Percentiles rank a stretch among this genome's conserved stretches.
Conservation (phyloP, 2,888 invertebrate genomes). For the Blera fallax region DNA sequence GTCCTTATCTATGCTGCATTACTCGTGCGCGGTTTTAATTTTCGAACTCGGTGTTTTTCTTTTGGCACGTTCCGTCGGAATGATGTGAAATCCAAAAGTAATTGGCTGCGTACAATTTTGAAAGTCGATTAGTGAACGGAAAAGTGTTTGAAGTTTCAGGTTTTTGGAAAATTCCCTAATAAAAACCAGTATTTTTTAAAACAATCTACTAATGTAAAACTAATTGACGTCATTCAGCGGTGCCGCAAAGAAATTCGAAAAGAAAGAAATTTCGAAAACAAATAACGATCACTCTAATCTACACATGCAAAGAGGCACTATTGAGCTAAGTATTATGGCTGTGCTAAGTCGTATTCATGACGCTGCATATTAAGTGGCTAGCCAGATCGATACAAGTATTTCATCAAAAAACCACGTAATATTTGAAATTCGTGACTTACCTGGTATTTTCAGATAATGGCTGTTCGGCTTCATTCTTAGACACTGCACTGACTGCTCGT, state of each 20-base stretch:
- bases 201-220: not conserved
- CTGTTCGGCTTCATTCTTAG: slow-evolving; percentile 81
- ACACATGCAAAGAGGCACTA: not conserved
- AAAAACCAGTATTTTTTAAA: not conserved
- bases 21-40: no score
- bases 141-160: not conserved
- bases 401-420: not conserved
- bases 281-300: not conserved
- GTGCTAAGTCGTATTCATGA: not conserved
- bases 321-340: not conserved
- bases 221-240: not conserved
- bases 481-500: slow-evolving; percentile 81
- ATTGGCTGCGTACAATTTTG: not conserved
- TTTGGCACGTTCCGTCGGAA: not conserved
- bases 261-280: not conserved
- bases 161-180: not conserved
- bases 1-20: no score
- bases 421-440: slow-evolving; percentile 59
- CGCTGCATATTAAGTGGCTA: not conserved
- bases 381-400: not conserved
- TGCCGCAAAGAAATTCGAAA: not conserved
- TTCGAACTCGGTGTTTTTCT: not conserved
- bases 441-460: slow-evolving; percentile 80
- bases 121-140: not conserved
- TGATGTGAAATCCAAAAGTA: not conserved